Base-by-base conservation (phyloP, 37 sponge, comb jelly and placozoan genomes). In the Spongilla lacustris region DNA sequence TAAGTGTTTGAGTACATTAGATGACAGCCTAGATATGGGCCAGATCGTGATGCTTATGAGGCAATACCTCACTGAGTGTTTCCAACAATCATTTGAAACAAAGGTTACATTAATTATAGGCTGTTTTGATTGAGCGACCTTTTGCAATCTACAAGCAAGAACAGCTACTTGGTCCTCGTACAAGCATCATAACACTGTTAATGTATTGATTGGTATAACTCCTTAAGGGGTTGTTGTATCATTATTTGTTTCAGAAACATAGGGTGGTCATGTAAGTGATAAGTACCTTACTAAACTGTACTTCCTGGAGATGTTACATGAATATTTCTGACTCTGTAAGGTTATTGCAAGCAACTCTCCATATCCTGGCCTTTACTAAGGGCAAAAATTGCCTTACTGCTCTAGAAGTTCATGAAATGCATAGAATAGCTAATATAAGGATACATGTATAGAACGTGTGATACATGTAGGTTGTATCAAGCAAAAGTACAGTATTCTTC, bases 401-500 rank as follows among this genome's bases (percentile, higher is more conserved):
- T 1, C 5, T 81, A 8, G 84, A 88, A 49, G 75, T 94, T 0
- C 89, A 94, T 41, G 79, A 85, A 68, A 91, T 92, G 21, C 26
- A 89, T 17, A 69, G 36, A 2, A 91, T 94, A 19, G 95, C 92
- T 10, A 91, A 94, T 88, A 89, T 94, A n/a, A 37, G 89, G 26
- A 94, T 94, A 14, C 95, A 94, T 69, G 95, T 94, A n/a, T n/a
- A 0, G 92, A 94, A 84, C 32, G 89, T 13, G 87, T 94, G 8
- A 94, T 94, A n/a, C n/a, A n/a, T n/a, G n/a, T n/a, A 37, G 92
- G 92, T 22, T 27, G 14, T 33, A 84, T 94, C 2, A 33, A 84
- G 28, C 85, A 89, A 67, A 91, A 87, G 66, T 94, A 88, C 37
- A 32, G 72, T 19, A 83, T 94, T 36, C 70, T 93, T 10, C 74